Base-by-base conservation (phyloP, 2,888 invertebrate genomes). In the Idaea straminata region DNA sequence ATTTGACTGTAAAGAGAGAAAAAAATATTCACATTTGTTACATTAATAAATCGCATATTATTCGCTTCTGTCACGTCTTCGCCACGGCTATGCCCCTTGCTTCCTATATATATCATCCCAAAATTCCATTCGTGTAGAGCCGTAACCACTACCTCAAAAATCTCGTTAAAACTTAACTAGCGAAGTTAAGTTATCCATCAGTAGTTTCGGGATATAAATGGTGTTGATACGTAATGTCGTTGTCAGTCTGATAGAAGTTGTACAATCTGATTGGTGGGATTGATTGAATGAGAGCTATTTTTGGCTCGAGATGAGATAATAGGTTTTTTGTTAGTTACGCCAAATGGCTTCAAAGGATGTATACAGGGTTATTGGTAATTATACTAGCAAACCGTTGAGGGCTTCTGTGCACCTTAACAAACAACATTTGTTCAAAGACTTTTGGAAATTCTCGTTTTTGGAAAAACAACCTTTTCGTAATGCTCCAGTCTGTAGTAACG, bases 131-230 rank as follows among this genome's bases (percentile, higher is more conserved):
- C 77, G 72, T 74, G 77, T 73, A 76, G 5, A 34, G 6, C 75
- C 73, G 71, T 72, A 67, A 75, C 80, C 82, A 78, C 79, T 76
- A 73, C 83, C 82, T 81, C 83, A 86, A 86, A 87, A 88, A 87
- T 83, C 87, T 88, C 84, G 84, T 88, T 88, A 87, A 85, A 88
- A 87, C 83, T 86, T 85, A 77, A 74, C 68, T 68, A 15, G 61
- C 67, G 66, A 79, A 80, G 78, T 80, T 82, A 78, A 76, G 74
- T 70, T 62, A 77, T 79, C 72, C 74, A 69, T 71, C 70, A 72
- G 68, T 61, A 75, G 71, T 70, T 68, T 68, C 69, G 62, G 61
- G 66, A 72, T 70, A 72, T 73, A 72, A 47, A 74, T 72, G 63
- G 64, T 66, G 73, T 72, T 62, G 67, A 68, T 66, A 64, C 72